phyloP scores from a whole-genome alignment of 2,113 vertebrate species.

The Agapornis roseicollis region DNA sequence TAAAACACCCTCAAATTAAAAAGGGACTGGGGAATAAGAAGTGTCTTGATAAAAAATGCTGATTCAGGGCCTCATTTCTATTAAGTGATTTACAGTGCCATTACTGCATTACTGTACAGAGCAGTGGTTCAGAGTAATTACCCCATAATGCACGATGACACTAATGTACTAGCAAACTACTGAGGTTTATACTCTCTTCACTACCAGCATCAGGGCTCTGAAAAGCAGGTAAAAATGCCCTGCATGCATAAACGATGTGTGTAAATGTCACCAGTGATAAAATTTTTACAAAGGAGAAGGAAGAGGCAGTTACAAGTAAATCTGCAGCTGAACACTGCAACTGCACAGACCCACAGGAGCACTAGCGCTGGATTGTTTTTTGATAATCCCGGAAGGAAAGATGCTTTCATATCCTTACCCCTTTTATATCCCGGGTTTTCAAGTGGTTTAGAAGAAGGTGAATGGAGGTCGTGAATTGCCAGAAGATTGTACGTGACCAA shows the following conservation, averaged over 20 bases:
- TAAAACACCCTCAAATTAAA: conserved; percentile 41
- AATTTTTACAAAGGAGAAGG: conserved; percentile 22
- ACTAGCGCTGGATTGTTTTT: background rate
- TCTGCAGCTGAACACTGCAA: conserved; percentile 13
- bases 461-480: background rate
- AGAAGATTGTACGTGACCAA: background rate
- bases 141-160: conserved; percentile 72
- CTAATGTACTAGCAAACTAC: conserved; percentile 76
- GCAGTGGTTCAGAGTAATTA: conserved; percentile 72
- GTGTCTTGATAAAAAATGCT: conserved; percentile 50
- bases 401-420: background rate
- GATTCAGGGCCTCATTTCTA: conserved; percentile 68
- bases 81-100: conserved; percentile 65
- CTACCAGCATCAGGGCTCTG: conserved; percentile 52
- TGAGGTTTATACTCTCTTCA: conserved; percentile 67
- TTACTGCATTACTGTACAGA: conserved; percentile 64
- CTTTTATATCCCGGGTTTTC: background rate
- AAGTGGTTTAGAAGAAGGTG: background rate
- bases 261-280: conserved; percentile 54
- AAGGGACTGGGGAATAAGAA: conserved; percentile 8
- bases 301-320: conserved; percentile 45
- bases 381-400: background rate
- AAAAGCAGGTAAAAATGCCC: conserved; percentile 68
- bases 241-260: conserved; percentile 62
- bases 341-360: background rate